Evolutionary conservation across 2,888 invertebrate genomes (phyloP).

Genomic region (Matsumyia berberina): DNA sequence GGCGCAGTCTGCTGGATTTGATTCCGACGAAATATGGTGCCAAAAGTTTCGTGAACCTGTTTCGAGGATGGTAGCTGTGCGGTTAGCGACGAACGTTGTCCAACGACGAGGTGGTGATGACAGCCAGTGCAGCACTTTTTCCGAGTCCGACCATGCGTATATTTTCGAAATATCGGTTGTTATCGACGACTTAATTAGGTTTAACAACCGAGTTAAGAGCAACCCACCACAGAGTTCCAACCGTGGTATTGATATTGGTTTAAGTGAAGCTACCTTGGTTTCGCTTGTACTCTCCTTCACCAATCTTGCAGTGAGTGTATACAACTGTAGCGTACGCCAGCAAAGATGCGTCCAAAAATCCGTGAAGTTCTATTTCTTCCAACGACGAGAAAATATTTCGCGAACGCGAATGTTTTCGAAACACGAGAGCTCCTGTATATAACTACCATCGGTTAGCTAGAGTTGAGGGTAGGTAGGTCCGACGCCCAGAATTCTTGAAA

Average conservation of each 20-base stretch:
- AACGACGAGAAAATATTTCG: neutral
- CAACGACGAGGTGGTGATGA: constrained; percentile 50
- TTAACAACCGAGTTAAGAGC: neutral
- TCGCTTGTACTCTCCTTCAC: no score
- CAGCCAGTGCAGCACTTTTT: constrained; percentile 52
- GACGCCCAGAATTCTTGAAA: constrained; percentile 67
- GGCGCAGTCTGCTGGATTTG: constrained; percentile 74
- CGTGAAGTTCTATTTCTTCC: neutral
- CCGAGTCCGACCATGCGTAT: constrained; percentile 1
- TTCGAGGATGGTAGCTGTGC: constrained; percentile 51
- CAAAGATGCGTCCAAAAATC: neutral
- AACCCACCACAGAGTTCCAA: neutral
- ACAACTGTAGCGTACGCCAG: no score
- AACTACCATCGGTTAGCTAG: neutral
- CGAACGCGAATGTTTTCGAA: neutral
- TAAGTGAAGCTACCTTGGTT: neutral
- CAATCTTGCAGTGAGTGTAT: no score
- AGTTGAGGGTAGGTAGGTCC: constrained; percentile 7
- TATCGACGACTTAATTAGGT: neutral
- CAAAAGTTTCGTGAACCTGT: constrained; percentile 42
- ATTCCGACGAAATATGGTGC: constrained; percentile 56
- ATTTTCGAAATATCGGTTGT: neutral
- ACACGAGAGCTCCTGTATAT: neutral
- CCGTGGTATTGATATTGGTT: no score
- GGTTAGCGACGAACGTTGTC: neutral